These are phyloP conservation scores for Aulostomus chinensis DNA, from an alignment of 2,797 vertebrate species.

Conservation along the genomic window DNA sequence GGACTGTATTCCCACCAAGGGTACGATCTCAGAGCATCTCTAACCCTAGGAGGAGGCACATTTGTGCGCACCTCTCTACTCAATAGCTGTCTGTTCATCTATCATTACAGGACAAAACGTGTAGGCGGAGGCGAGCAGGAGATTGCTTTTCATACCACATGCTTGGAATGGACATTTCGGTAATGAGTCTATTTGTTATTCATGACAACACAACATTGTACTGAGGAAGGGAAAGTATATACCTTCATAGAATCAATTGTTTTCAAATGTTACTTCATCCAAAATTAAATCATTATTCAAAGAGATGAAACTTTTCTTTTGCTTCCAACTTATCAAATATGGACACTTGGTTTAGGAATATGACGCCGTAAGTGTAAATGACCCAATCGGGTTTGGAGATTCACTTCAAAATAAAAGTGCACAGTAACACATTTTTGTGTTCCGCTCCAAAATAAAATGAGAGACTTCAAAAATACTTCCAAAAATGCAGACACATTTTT, in stretches of 20 bases:
- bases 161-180: slow-evolving; percentile 63
- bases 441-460: no score
- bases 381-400: no score
- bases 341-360: not conserved
- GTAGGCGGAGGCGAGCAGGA: slow-evolving; percentile 60
- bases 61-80: slow-evolving; percentile 26
- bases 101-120: slow-evolving; percentile 55
- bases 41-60: slow-evolving; percentile 24
- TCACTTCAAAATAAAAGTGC: no score
- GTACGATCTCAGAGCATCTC: no score
- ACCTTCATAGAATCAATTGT: slow-evolving; percentile 40
- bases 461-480: no score
- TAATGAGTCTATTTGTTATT: slow-evolving; percentile 74
- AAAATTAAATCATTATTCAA: slow-evolving; percentile 55
- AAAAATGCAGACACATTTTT: no score
- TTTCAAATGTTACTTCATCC: slow-evolving; percentile 43
- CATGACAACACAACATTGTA: slow-evolving; percentile 52
- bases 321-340: not conserved
- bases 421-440: no score
- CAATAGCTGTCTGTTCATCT: slow-evolving; percentile 40
- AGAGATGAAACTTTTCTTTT: not conserved
- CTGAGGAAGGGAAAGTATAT: slow-evolving; percentile 31
- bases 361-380: no score
- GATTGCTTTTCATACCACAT: slow-evolving; percentile 61
- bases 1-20: no score